Conservation (phyloP, 2,888 invertebrate species). For the Meiosimyza platycephala region DNA sequence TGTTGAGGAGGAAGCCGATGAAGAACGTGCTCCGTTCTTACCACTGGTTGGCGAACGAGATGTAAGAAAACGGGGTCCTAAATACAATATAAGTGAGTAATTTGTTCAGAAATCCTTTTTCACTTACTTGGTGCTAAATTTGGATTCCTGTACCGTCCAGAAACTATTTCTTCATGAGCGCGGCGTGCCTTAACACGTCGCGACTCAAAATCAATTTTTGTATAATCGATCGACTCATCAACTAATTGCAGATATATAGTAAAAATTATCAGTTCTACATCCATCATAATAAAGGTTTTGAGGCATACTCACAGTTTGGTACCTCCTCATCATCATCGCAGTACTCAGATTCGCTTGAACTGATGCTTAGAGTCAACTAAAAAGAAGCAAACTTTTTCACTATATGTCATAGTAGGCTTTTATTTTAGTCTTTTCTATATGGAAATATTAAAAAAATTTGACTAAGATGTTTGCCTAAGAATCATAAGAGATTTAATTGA, state of each 20-base stretch:
- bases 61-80: conserved; percentile 49
- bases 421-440: too few relatives aligned
- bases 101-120: neutral
- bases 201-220: conserved; percentile 67
- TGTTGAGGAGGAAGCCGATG: conserved; percentile 57
- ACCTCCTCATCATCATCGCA: conserved; percentile 64
- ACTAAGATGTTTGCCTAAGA: too few relatives aligned
- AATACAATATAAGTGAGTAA: conserved; percentile 5
- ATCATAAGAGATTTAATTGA: too few relatives aligned
- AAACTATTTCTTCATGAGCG: conserved; percentile 67
- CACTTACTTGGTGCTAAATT: conserved; percentile 63
- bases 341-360: conserved; percentile 66
- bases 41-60: conserved; percentile 43
- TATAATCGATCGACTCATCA: conserved; percentile 66
- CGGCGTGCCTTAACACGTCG: conserved; percentile 66
- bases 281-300: neutral
- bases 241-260: conserved; percentile 45
- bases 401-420: too few relatives aligned
- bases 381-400: conserved; percentile 20
- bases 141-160: conserved; percentile 66
- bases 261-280: neutral
- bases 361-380: conserved; percentile 65
- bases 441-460: too few relatives aligned
- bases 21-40: conserved; percentile 42
- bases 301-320: conserved; percentile 57